Percentiles rank a stretch among this genome's conserved stretches.
These are phyloP conservation scores for Eupsittula cactorum DNA, from an alignment of 2,113 vertebrate genomes.

Conservation along the genomic window DNA sequence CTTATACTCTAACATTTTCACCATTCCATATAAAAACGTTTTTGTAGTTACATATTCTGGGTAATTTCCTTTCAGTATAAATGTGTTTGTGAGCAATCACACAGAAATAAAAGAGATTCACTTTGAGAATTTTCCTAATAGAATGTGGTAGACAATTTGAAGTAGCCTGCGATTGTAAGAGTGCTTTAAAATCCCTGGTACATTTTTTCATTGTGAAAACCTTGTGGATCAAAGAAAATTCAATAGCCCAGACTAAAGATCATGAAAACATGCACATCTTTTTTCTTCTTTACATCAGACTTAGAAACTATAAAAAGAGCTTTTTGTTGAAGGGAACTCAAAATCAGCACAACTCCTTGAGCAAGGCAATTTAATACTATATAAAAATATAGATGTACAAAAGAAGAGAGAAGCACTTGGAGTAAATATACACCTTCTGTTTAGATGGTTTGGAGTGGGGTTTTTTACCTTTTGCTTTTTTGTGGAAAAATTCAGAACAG, in stretches of 20 bases:
- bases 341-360: constrained; percentile 19
- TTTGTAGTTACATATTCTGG: not conserved
- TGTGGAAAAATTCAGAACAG: not conserved
- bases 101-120: not conserved
- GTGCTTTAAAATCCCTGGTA: not conserved
- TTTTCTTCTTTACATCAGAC: not conserved
- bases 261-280: not conserved
- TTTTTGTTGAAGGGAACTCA: constrained; percentile 27
- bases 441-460: not conserved
- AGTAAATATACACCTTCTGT: not conserved
- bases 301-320: constrained; percentile 15
- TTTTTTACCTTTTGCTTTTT: not conserved
- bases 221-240: constrained; percentile 29
- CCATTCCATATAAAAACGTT: not conserved
- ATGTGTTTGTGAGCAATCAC: not conserved
- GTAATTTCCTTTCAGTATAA: not conserved
- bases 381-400: constrained; percentile 15
- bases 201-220: not conserved
- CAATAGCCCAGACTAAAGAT: not conserved
- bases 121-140: constrained; percentile 32
- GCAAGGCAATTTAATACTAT: constrained; percentile 2
- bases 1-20: not conserved
- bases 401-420: not conserved
- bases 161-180: not conserved
- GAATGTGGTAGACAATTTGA: not conserved